Evolutionary conservation across 2,113 vertebrate species (phyloP).

Genomic region (Muntiacus reevesi): DNA sequence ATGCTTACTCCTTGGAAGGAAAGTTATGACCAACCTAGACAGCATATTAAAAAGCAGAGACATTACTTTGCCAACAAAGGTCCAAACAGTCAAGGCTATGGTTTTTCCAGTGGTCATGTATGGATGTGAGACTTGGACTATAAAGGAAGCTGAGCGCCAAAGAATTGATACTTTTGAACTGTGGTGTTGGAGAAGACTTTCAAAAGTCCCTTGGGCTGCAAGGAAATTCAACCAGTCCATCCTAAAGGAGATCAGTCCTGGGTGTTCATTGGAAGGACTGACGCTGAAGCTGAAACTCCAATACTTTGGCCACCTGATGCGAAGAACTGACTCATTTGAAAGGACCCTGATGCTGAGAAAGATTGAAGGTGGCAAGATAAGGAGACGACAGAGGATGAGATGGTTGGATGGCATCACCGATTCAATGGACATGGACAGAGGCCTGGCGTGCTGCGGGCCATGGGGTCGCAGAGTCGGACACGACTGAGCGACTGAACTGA

Average conservation of each 20-base stretch:
- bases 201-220: background rate
- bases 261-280: background rate
- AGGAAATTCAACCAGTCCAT: background rate
- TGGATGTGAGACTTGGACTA: background rate
- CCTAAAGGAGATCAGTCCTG: background rate
- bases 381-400: background rate
- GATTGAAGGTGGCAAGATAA: background rate
- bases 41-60: background rate
- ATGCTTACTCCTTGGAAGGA: background rate
- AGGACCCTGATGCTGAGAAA: background rate
- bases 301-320: background rate
- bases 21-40: background rate
- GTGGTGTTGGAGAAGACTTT: background rate
- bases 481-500: background rate
- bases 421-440: background rate
- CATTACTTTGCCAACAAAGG: background rate
- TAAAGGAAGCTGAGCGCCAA: background rate
- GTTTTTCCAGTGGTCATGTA: background rate
- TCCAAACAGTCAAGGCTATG: background rate
- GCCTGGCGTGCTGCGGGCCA: background rate
- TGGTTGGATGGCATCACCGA: background rate
- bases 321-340: background rate
- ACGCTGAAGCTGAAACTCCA: background rate
- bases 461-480: fast-evolving
- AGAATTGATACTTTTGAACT: background rate